phyloP scores from a whole-genome alignment of 1,140 invertebrate genomes.

The Odontomachus brunneus region DNA sequence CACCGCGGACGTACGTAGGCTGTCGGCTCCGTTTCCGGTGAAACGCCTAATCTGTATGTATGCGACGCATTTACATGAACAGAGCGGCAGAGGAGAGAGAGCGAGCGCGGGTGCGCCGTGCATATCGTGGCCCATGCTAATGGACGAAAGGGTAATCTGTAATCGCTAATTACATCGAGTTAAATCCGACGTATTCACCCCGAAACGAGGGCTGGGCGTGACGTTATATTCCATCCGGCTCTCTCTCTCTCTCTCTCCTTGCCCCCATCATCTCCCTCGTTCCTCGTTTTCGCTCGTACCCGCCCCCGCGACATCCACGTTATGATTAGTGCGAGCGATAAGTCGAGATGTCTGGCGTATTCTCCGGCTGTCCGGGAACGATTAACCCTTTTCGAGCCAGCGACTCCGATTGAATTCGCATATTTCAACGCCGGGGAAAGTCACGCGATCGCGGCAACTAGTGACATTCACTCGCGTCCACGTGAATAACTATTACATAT shows the following conservation, averaged over 20 bases:
- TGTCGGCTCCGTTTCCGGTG: conserved; percentile 30
- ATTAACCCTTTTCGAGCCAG: conserved; percentile 64
- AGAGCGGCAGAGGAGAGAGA: conserved; percentile 5
- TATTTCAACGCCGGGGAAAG: conserved; percentile 13
- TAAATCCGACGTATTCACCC: conserved; percentile 77
- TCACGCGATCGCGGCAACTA: conserved; percentile 11
- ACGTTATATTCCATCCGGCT: conserved; percentile 66
- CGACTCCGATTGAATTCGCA: conserved; percentile 49
- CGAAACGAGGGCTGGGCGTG: conserved; percentile 66
- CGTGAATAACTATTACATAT: no score
- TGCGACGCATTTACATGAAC: conserved; percentile 64
- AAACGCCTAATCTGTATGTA: conserved; percentile 61
- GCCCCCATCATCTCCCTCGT: not conserved
- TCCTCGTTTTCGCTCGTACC: no score
- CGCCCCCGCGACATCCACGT: conserved; percentile 12
- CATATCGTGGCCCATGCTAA: conserved; percentile 70
- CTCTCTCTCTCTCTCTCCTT: not conserved
- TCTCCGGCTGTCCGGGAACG: conserved; percentile 73
- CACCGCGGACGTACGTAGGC: not conserved
- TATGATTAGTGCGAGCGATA: conserved; percentile 78
- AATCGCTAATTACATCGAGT: conserved; percentile 79
- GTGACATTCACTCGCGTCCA: conserved; percentile 18
- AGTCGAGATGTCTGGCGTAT: conserved; percentile 75
- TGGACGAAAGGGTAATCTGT: conserved; percentile 78
- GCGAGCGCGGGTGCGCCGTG: conserved; percentile 45